Percentiles rank a stretch among this genome's conserved stretches.
These are phyloP conservation scores for Nannoperca obscura DNA, from an alignment of 2,797 vertebrate species.

Conservation along the genomic window DNA sequence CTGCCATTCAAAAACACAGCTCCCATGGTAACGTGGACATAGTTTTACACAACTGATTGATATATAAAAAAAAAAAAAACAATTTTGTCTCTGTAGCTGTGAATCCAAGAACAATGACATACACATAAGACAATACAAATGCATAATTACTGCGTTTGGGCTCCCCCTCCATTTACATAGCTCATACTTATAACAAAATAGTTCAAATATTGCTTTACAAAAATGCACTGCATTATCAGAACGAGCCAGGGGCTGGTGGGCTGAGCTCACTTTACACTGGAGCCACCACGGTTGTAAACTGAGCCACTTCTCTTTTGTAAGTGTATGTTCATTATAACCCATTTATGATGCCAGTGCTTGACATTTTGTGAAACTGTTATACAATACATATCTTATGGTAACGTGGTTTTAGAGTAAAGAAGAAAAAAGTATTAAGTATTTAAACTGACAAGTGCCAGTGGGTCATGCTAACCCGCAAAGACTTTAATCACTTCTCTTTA, in stretches of 20 bases:
- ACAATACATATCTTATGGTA: neutral
- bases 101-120: neutral
- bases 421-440: neutral
- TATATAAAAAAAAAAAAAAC: neutral
- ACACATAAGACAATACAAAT: constrained; percentile 5
- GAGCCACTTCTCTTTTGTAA: neutral
- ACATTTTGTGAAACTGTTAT: neutral
- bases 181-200: neutral
- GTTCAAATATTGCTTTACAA: neutral
- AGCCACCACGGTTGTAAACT: neutral
- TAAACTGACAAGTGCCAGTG: neutral
- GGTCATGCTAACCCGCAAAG: neutral
- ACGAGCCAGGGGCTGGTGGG: neutral
- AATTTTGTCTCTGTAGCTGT: neutral
- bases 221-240: neutral
- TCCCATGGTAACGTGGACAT: constrained; percentile 84
- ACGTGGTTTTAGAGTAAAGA: neutral
- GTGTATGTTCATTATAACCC: neutral
- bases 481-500: neutral
- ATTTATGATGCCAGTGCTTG: neutral
- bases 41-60: neutral
- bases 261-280: neutral
- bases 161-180: neutral
- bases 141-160: neutral
- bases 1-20: constrained; percentile 75